Percentiles rank a stretch among this genome's conserved stretches.
Conservation (phyloP, 2,797 vertebrate species). For the Notamacropus eugenii region DNA sequence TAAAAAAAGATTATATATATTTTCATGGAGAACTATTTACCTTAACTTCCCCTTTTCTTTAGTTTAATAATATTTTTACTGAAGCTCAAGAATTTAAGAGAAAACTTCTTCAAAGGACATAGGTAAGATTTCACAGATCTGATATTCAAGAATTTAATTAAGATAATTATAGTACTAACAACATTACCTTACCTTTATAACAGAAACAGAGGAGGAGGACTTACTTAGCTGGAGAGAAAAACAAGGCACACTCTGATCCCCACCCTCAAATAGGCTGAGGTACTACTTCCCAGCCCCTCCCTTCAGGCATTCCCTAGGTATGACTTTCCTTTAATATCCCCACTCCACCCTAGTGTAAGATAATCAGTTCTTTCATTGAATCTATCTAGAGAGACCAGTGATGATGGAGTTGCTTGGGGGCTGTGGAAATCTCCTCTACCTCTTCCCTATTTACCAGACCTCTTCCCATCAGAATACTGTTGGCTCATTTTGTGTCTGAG, state of each 20-base stretch:
- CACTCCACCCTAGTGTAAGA: too few species aligned
- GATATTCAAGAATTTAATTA: slow-evolving; percentile 5
- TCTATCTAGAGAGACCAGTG: too few species aligned
- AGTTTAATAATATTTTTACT: slow-evolving; percentile 45
- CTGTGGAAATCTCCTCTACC: too few species aligned
- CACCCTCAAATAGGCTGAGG: not conserved
- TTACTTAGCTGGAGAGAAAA: not conserved
- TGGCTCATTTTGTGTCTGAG: too few species aligned
- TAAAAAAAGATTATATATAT: too few species aligned
- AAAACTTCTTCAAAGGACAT: slow-evolving; percentile 17
- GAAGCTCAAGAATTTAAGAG: slow-evolving; percentile 33
- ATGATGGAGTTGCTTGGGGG: too few species aligned
- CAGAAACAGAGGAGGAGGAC: slow-evolving; percentile 32
- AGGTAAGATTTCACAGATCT: slow-evolving; percentile 37
- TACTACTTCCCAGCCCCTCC: not conserved
- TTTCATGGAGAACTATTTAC: too few species aligned
- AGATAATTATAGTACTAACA: slow-evolving; percentile 34
- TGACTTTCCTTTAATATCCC: too few species aligned
- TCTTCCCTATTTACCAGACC: too few species aligned
- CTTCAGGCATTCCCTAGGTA: not conserved
- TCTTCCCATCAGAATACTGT: too few species aligned
- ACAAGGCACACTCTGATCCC: not conserved
- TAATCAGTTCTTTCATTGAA: too few species aligned
- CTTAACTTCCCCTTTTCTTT: not conserved
- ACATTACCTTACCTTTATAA: slow-evolving; percentile 24